Conservation (phyloP, 2,113 vertebrate genomes). For the Acrocephalus kingi region DNA sequence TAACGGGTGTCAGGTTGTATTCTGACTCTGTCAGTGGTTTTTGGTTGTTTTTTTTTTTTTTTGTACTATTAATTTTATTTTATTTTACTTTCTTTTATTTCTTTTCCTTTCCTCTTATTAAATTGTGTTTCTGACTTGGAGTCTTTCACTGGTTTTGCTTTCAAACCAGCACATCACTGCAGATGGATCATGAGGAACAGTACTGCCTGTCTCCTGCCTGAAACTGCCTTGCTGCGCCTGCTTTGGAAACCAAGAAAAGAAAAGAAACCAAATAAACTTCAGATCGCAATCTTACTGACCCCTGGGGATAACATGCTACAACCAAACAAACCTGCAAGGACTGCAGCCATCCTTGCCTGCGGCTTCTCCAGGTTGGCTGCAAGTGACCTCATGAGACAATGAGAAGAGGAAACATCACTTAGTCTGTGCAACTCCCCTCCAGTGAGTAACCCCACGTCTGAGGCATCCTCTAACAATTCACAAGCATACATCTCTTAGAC, state of each 20-base stretch:
- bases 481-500: background rate
- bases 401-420: background rate
- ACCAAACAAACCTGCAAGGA: background rate
- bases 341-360: background rate
- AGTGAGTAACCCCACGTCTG: background rate
- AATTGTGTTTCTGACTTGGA: no score
- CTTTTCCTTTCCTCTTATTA: no score
- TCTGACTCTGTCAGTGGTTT: no score
- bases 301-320: background rate
- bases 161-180: background rate
- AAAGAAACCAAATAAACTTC: background rate
- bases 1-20: no score
- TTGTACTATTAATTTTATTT: no score
- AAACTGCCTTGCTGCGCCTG: background rate
- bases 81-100: no score
- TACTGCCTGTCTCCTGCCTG: background rate
- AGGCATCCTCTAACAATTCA: background rate
- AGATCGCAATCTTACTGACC: background rate
- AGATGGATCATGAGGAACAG: background rate
- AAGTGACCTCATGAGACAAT: background rate
- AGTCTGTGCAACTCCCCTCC: background rate
- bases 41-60: no score
- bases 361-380: background rate
- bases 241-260: background rate
- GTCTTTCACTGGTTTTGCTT: no score